phyloP scores from a whole-genome alignment of 2,113 vertebrate species.

The Tauraco erythrolophus region DNA sequence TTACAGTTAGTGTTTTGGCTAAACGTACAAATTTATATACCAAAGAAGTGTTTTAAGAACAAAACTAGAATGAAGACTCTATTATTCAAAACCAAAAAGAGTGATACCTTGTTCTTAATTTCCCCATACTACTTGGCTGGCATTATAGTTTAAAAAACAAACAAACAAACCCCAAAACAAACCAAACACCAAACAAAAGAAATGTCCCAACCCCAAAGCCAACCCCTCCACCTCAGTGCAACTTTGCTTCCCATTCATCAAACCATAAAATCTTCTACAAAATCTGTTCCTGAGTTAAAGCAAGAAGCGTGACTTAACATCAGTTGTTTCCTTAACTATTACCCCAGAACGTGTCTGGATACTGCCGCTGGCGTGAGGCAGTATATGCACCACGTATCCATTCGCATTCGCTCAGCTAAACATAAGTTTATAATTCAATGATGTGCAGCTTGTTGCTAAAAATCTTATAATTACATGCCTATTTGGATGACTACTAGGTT shows the following conservation, averaged over 20 bases:
- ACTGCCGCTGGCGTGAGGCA: not conserved
- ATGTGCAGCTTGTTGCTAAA: not conserved
- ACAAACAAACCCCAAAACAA: too few species aligned
- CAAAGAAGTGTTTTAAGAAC: not conserved
- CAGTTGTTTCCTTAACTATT: not conserved
- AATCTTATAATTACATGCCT: not conserved
- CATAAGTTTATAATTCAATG: not conserved
- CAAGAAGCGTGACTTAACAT: not conserved
- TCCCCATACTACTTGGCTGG: not conserved
- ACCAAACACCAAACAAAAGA: not conserved
- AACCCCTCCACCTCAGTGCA: not conserved
- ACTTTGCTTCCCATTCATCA: not conserved
- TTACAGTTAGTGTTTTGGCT: not conserved
- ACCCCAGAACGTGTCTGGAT: not conserved
- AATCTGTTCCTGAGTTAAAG: not conserved
- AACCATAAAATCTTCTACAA: not conserved
- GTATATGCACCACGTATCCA: fast-evolving
- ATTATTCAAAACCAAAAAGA: not conserved
- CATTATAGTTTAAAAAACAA: not conserved
- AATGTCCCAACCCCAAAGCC: not conserved
- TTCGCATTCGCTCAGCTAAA: not conserved
- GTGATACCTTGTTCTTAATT: not conserved
- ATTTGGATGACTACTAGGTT: constrained; percentile 24
- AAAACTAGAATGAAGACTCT: not conserved
- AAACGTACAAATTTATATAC: not conserved